A percentile compares a stretch with the other conserved stretches of the same genome.
phyloP scores from a whole-genome alignment of 2,888 invertebrate genomes.

The Aspidapion aeneum region DNA sequence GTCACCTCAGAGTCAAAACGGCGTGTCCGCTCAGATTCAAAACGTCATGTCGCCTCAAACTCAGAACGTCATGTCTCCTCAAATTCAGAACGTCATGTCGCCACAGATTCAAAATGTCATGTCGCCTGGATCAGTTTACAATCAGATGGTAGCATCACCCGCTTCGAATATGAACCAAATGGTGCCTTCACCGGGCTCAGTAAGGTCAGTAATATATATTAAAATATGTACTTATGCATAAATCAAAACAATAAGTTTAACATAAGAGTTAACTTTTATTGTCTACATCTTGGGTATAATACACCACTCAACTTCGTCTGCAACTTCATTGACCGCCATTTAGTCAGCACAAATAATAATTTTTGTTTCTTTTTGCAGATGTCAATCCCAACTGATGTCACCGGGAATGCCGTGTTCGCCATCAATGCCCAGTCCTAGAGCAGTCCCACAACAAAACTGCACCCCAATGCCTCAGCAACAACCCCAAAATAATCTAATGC shows the following conservation, averaged over 20 bases:
- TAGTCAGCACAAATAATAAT: too few relatives aligned
- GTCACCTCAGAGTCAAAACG: constrained; percentile 23
- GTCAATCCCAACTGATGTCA: constrained; percentile 39
- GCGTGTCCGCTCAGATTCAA: constrained; percentile 25
- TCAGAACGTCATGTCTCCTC: constrained; percentile 8
- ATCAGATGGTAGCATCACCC: constrained; percentile 33
- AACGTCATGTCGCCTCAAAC: constrained; percentile 16
- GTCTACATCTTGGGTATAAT: too few relatives aligned
- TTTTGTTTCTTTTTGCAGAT: constrained; percentile 26
- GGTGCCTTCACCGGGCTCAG: constrained; percentile 31
- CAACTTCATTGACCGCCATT: too few relatives aligned
- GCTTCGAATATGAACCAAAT: constrained; percentile 34
- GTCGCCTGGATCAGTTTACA: constrained; percentile 37
- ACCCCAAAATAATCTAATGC: constrained; percentile 3
- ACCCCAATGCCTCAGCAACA: constrained; percentile 2
- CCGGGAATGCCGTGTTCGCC: not conserved
- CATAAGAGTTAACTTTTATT: too few relatives aligned
- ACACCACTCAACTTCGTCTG: too few relatives aligned
- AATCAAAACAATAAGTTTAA: too few relatives aligned
- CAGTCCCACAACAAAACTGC: not conserved
- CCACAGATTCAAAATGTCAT: constrained; percentile 33
- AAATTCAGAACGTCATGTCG: constrained; percentile 26
- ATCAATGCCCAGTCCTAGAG: constrained; percentile 1
- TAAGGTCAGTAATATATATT: not conserved
- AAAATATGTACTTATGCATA: too few relatives aligned